Conservation (phyloP, 2,888 invertebrate species). For the Scaeva pyrastri region DNA sequence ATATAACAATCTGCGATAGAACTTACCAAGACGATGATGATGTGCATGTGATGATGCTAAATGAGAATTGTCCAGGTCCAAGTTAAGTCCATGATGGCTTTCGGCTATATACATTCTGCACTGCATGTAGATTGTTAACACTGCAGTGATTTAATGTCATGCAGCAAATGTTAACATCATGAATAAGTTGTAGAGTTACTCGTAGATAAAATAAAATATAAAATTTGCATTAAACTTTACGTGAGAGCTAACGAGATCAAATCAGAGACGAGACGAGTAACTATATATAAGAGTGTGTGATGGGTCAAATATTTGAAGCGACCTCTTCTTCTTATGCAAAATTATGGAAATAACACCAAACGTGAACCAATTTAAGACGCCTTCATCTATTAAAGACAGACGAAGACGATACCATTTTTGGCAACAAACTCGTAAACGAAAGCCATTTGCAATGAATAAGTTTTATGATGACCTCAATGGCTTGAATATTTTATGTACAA, state of each 20-base stretch:
- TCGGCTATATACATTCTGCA: background rate
- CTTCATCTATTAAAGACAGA: background rate
- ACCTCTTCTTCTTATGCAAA: conserved; percentile 39
- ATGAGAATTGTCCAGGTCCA: conserved; percentile 37
- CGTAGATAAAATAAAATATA: background rate
- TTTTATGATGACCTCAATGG: background rate
- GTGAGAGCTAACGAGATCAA: conserved; percentile 46
- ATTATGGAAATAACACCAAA: background rate
- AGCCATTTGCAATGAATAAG: background rate
- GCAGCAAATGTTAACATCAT: conserved; percentile 72
- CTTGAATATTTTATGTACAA: background rate
- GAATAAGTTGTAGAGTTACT: conserved; percentile 44
- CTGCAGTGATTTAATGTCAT: conserved; percentile 72
- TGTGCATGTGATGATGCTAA: background rate
- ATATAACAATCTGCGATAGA: conserved; percentile 47
- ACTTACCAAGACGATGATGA: conserved; percentile 41
- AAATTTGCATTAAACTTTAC: conserved; percentile 27
- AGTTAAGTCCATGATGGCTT: conserved; percentile 34
- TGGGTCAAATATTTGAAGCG: conserved; percentile 58
- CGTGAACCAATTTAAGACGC: conserved; percentile 52
- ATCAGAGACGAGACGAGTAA: no score
- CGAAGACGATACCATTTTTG: background rate
- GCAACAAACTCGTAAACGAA: background rate
- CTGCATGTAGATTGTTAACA: conserved; percentile 60
- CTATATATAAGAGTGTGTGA: conserved; percentile 5